Conservation (phyloP, 1,140 invertebrate genomes). For the Eumeta japonica region DNA sequence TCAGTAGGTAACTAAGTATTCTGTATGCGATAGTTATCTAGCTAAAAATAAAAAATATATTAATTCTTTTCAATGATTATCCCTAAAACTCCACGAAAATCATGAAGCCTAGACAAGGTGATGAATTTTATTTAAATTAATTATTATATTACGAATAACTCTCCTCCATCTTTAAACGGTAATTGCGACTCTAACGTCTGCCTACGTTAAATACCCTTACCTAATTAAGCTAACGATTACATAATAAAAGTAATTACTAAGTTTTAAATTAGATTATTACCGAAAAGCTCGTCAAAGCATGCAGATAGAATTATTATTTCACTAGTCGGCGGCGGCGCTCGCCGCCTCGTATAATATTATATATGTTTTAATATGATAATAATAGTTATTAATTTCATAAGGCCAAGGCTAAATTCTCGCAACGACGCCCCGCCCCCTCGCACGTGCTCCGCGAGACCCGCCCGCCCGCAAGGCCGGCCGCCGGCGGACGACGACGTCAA, state of each 20-base stretch:
- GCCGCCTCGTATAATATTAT: slow-evolving; percentile 34
- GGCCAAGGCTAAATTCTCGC: slow-evolving; percentile 58
- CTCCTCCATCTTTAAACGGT: slow-evolving; percentile 46
- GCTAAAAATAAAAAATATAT: slow-evolving; percentile 57
- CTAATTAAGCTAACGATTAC: slow-evolving; percentile 54
- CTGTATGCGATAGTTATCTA: slow-evolving; percentile 50
- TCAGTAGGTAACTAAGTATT: slow-evolving; percentile 33
- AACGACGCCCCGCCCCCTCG: no score
- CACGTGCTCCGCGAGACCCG: no score
- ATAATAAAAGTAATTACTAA: slow-evolving; percentile 54
- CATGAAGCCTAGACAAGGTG: no score
- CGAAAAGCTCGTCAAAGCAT: slow-evolving; percentile 58
- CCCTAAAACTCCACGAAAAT: slow-evolving; percentile 41
- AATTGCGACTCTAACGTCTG: slow-evolving; percentile 48
- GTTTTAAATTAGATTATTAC: slow-evolving; percentile 56
- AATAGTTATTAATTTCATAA: slow-evolving; percentile 57
- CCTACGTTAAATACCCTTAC: slow-evolving; percentile 58
- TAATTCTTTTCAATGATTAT: slow-evolving; percentile 50
- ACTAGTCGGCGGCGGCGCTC: slow-evolving; percentile 45
- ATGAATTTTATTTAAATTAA: slow-evolving; percentile 46
- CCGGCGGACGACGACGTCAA: no score
- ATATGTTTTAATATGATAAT: no score
- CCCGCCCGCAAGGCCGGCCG: no score
- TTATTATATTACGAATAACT: slow-evolving; percentile 52
- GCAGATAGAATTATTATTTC: slow-evolving; percentile 52